Percentiles rank a stretch among this genome's conserved stretches.
Conservation (phyloP, 1,140 invertebrate species). For the Pseudomyrmex sp. region DNA sequence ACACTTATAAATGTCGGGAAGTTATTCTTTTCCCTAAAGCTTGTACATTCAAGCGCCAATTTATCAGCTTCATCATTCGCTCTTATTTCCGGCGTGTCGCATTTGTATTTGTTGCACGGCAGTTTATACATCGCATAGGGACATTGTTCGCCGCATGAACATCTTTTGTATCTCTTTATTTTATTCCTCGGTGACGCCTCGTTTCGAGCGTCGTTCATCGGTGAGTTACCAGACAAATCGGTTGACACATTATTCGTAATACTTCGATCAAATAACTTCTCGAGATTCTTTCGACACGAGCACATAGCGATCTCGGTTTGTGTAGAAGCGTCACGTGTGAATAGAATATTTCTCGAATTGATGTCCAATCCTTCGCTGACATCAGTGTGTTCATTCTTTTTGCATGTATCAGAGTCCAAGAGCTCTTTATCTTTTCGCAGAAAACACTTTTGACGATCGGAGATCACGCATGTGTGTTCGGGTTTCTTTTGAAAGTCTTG, state of each 20-base stretch:
- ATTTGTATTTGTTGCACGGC: not conserved
- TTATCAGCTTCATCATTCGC: not conserved
- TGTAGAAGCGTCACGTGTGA: not conserved
- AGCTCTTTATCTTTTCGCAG: not conserved
- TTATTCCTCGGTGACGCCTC: constrained; percentile 6
- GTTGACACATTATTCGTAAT: not conserved
- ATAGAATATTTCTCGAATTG: not conserved
- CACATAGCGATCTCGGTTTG: constrained; percentile 6
- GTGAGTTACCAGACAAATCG: not conserved
- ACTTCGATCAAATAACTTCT: not conserved
- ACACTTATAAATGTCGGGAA: not conserved
- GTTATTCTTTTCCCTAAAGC: not conserved
- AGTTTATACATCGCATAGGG: not conserved
- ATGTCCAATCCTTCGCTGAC: not conserved
- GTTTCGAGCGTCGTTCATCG: constrained; percentile 1
- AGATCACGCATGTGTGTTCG: not conserved
- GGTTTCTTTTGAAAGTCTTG: not conserved
- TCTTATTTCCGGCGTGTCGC: not conserved
- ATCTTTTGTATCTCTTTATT: not conserved
- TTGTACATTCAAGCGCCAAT: not conserved
- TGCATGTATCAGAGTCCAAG: not conserved
- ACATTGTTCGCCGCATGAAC: not conserved
- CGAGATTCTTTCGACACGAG: not conserved
- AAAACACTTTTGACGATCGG: not conserved
- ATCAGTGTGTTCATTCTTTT: not conserved